Conservation (phyloP, 2,797 vertebrate species). For the Xenopus petersii region DNA sequence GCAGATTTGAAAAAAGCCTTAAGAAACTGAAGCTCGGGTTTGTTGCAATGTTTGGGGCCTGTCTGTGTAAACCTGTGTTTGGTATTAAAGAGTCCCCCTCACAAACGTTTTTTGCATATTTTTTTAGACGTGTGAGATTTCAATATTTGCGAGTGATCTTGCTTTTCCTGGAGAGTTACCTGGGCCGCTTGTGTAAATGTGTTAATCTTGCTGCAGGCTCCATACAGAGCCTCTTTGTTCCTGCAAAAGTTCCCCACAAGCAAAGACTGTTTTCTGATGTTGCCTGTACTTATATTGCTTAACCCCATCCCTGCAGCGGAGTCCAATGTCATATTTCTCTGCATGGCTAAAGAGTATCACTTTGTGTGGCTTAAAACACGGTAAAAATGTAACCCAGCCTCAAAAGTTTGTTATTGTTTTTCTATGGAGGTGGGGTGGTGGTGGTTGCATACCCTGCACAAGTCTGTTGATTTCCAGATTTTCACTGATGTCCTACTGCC, state of each 20-base stretch:
- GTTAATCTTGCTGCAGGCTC: slow-evolving; percentile 27
- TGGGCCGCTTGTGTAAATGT: slow-evolving; percentile 15
- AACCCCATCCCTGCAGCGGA: not conserved
- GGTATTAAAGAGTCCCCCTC: not conserved
- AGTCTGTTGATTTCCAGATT: too few relatives aligned
- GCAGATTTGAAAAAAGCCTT: too few relatives aligned
- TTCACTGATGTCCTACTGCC: too few relatives aligned
- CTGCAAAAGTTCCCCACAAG: slow-evolving; percentile 20
- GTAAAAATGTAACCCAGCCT: too few relatives aligned
- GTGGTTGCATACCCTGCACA: too few relatives aligned
- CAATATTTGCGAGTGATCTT: slow-evolving; percentile 36
- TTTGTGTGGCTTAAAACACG: too few relatives aligned
- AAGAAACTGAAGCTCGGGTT: too few relatives aligned
- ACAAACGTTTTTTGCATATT: slow-evolving; percentile 30
- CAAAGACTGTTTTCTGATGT: slow-evolving; percentile 27
- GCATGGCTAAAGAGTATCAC: not conserved
- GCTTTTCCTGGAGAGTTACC: slow-evolving; percentile 43
- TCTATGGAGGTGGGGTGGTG: too few relatives aligned
- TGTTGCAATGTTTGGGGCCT: not conserved
- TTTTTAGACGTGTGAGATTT: slow-evolving; percentile 40
- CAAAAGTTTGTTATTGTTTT: too few relatives aligned
- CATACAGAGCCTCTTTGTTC: slow-evolving; percentile 39
- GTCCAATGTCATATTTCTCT: not conserved
- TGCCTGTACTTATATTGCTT: slow-evolving; percentile 4
- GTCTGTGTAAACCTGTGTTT: slow-evolving; percentile 1